Conservation (phyloP, 2,797 vertebrate species). For the Ceyx erithaca region DNA sequence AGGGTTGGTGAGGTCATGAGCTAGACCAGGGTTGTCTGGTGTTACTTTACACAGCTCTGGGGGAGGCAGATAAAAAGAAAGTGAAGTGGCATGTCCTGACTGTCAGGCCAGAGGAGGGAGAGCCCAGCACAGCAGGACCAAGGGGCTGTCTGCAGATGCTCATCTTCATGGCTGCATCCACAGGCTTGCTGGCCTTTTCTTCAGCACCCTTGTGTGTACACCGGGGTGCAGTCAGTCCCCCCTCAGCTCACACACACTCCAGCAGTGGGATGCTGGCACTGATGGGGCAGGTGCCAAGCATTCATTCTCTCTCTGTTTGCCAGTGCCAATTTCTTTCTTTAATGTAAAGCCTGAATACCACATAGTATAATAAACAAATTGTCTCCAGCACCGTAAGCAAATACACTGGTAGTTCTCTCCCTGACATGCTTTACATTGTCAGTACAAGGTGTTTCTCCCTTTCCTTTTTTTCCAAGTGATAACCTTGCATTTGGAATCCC, state of each 20-base stretch:
- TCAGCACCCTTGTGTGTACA: rapidly evolving
- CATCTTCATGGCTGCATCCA: not conserved
- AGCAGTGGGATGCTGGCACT: not conserved
- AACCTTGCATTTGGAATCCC: not conserved
- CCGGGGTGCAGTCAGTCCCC: not conserved
- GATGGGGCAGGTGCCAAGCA: not conserved
- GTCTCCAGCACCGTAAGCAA: not conserved
- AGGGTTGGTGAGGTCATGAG: not conserved
- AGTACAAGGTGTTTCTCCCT: not conserved
- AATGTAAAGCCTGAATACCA: not conserved
- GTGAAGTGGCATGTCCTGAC: not conserved
- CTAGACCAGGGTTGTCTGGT: not conserved
- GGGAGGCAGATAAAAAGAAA: not conserved
- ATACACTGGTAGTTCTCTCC: not conserved
- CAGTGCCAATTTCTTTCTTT: not conserved
- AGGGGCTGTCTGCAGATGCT: not conserved
- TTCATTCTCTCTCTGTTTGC: not conserved
- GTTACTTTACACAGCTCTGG: not conserved
- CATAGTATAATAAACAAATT: not conserved
- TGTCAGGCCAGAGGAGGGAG: not conserved
- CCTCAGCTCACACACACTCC: rapidly evolving
- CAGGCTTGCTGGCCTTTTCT: not conserved
- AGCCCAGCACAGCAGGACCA: not conserved
- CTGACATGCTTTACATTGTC: not conserved
- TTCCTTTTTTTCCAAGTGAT: not conserved